Evolutionary conservation across 1,140 invertebrate genomes (phyloP), one percentile per base, ranked within the genome.

Genomic region (Steinernema feltiae): DNA sequence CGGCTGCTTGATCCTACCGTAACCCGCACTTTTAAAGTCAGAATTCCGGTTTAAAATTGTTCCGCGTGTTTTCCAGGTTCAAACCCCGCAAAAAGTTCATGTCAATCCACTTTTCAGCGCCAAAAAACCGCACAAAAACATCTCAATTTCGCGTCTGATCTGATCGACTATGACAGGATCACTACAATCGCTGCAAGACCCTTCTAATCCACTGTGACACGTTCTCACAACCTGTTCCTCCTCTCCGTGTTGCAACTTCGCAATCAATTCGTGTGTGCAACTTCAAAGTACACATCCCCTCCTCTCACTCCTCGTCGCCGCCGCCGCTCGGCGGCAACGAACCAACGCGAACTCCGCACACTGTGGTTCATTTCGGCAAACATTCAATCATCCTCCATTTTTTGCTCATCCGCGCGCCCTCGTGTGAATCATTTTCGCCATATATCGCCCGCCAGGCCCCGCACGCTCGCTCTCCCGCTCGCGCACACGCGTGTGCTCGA

Each of bases 371-470:
- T 63, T 63, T 27, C 53, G 53, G 53, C 53, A 63, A 63, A 63
- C 53, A 63, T 63, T 63, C 24, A 63, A 63, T 63, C 53, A 63
- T 63, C 41, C 41, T n/a, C 53, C 53, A 63, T 63, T 63, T 63
- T 63, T 63, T 63, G 53, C 53, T 3, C 24, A 63, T 63, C 53
- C 53, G 53, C 53, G 53, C 53, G 53, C 12, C 35, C 53, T 63
- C 53, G 53, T 63, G 53, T 63, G 53, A 63, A 63, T 63, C 53
- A 63, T 63, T 63, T 63, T 63, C 53, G n/a, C n/a, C 53, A 63
- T 63, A 63, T 63, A 63, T 63, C 53, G 53, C 35, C 35, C 7
- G 35, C 35, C 35, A 7, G 7, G 7, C 35, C 7, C 35, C 35
- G 35, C 35, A 7, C 18, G 35, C 18, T 41, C 35, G 35, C 7